These are phyloP conservation scores for Cebus imitator DNA, from an alignment of 2,113 vertebrate genomes.

Conservation along the genomic window DNA sequence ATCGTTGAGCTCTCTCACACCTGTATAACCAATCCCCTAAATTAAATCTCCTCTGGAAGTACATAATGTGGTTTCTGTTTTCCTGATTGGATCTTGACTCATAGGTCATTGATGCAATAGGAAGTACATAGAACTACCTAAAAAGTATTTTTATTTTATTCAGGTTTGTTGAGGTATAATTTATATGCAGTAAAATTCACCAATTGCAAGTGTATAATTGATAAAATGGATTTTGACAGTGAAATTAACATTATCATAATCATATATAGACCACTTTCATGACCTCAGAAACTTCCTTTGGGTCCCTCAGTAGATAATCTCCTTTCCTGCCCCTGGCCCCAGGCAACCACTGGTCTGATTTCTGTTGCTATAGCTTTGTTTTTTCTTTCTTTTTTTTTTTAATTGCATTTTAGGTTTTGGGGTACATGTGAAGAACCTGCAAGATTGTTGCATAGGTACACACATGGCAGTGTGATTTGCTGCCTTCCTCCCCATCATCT, in stretches of 20 bases:
- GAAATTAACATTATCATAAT: background rate
- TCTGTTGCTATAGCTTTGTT: background rate
- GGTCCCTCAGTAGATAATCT: background rate
- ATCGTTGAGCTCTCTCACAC: background rate
- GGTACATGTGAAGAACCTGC: too few relatives aligned
- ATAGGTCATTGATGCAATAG: background rate
- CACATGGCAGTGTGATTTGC: too few relatives aligned
- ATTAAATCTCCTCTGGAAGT: background rate
- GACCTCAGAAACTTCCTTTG: background rate
- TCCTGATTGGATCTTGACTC: background rate
- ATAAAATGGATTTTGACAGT: background rate
- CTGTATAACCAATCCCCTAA: background rate
- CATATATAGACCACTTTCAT: background rate
- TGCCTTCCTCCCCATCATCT: too few relatives aligned
- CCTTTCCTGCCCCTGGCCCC: background rate
- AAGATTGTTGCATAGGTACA: too few relatives aligned
- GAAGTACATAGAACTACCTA: background rate
- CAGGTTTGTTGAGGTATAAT: background rate
- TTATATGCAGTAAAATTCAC: background rate
- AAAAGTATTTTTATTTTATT: constrained; percentile 7
- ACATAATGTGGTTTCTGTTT: background rate
- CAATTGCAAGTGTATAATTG: background rate
- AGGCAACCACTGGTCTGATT: background rate
- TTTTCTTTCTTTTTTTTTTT: too few relatives aligned
- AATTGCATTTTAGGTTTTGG: too few relatives aligned